These are phyloP conservation scores for Psephotus haematonotus DNA, from an alignment of 2,113 vertebrate genomes.

Conservation along the genomic window DNA sequence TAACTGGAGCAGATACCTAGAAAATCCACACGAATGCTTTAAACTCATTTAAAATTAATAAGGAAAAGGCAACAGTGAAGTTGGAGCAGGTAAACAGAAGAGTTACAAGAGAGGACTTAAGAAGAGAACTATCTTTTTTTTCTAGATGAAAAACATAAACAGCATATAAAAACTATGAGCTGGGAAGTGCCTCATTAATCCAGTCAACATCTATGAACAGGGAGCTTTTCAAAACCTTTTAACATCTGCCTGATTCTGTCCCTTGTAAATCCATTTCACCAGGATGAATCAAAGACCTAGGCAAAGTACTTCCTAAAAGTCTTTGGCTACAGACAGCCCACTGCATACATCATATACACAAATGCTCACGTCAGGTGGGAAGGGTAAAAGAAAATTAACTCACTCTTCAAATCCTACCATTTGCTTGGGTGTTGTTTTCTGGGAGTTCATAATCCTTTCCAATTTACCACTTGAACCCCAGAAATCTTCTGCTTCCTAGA, in stretches of 20 bases:
- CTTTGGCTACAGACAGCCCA: neutral
- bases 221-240: conserved; percentile 38
- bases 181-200: conserved; percentile 16
- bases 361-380: neutral
- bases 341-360: neutral
- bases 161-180: neutral
- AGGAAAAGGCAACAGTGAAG: neutral
- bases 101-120: neutral
- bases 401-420: neutral
- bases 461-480: neutral
- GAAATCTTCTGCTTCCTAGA: neutral
- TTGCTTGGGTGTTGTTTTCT: neutral
- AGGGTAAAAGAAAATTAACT: neutral
- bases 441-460: neutral
- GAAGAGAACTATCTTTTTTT: neutral
- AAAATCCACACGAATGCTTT: neutral
- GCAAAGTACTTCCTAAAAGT: neutral
- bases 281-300: neutral
- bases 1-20: neutral
- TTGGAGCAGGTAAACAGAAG: neutral
- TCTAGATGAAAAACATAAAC: neutral
- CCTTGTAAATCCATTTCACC: conserved; percentile 7
- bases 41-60: neutral
- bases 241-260: conserved; percentile 1
- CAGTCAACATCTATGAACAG: neutral